Base-by-base conservation (phyloP, 1,140 invertebrate species). In the Coelopa frigida region DNA sequence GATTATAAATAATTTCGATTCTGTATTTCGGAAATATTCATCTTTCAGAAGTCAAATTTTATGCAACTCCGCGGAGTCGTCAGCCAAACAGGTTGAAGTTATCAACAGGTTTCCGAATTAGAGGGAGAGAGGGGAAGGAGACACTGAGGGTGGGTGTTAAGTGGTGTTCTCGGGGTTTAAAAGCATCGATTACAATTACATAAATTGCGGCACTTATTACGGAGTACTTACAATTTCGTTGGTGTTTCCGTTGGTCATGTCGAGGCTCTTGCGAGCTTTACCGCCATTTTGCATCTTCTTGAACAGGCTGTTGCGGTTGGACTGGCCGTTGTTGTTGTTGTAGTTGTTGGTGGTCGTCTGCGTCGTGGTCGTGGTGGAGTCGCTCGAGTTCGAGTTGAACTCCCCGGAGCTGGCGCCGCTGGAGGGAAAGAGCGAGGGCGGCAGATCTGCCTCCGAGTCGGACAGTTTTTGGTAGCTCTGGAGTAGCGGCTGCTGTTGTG, bases 391-490 rank as follows among this genome's bases (percentile, higher is more conserved):
- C 11, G 52, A 57, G 49, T 61, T 61, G 36, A 53, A 61, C 12
- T 57, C 45, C 6, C 52, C 35, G 36, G 58, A 56, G 41, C 49
- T 51, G 5, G 49, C 49, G 29, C 49, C 49, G 23, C 49, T 51
- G 2, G 49, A 51, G 2, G 24, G 33, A 10, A 31, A 20, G 11
- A 38, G 17, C 18, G 26, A 27, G 2, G 35, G 24, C 44, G 46
- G 15, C 36, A 61, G 32, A 21, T 50, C 54, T 23, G 48, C 50
- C 31, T 42, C 49, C 20, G 33, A 43, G 35, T 62, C 57, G 2
- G 53, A 54, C 36, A 59, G 40, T 35, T 59, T 63, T 35, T 57
- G 57, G 22, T 60, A 61, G 26, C 57, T 58, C 40, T 61, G 59
- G 35, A 15, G 58, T 60, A 5, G 58, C 58, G 7, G 54, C 48